Evolutionary conservation across 2,113 vertebrate genomes (phyloP).

Genomic region (Ancistrus triradiatus): DNA sequence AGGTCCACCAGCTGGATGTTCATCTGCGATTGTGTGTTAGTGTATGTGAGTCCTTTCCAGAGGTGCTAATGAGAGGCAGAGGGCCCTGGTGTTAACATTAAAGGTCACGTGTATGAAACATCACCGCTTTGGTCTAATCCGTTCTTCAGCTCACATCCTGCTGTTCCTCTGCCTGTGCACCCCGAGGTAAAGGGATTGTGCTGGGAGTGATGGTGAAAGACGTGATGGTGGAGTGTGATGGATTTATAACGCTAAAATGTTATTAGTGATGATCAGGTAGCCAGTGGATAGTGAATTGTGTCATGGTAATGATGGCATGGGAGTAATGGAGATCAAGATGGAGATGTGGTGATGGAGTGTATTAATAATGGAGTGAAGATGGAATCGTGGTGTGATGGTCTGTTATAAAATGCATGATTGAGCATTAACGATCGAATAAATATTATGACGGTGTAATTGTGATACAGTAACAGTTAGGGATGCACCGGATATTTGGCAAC

Average conservation of each 20-base stretch:
- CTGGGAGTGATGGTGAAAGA: background rate
- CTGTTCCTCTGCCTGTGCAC: no score
- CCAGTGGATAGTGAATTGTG: background rate
- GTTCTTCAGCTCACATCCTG: no score
- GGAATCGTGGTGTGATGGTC: background rate
- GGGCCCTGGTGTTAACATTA: constrained; percentile 11
- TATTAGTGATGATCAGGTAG: constrained; percentile 1
- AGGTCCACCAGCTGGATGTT: constrained; percentile 27
- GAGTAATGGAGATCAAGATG: no score
- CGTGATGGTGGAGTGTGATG: background rate
- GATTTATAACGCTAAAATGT: no score
- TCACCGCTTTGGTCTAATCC: constrained; percentile 5
- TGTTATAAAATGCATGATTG: no score
- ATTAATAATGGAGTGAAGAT: background rate
- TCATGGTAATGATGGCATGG: background rate
- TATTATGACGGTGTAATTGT: no score
- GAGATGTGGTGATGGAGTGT: background rate
- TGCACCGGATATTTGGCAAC: no score
- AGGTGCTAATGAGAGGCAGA: constrained; percentile 5
- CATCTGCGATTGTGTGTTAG: background rate
- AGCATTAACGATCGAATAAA: no score
- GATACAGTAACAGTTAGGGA: no score
- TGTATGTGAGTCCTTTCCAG: constrained; percentile 16
- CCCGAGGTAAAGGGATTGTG: background rate
- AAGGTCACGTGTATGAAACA: background rate